phyloP scores from a whole-genome alignment of 1,140 invertebrate genomes.

The Steinernema khuongi region DNA sequence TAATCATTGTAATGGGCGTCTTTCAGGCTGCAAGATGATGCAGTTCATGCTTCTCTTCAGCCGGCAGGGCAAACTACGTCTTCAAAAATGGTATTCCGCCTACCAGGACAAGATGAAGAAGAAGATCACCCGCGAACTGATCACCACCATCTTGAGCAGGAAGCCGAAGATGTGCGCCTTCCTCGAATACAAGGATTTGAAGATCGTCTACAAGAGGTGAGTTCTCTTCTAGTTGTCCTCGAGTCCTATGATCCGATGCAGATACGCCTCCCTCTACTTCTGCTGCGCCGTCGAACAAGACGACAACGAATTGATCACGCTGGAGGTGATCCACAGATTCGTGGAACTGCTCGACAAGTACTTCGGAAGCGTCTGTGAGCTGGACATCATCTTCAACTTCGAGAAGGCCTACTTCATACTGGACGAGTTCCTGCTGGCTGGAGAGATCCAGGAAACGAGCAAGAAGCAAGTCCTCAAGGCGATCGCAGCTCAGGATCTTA shows the following conservation, averaged over 20 bases:
- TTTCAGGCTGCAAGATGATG: constrained; percentile 51
- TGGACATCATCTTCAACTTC: constrained; percentile 99
- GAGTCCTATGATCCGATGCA: constrained; percentile 59
- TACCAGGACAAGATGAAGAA: constrained; percentile 73
- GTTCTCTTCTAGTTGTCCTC: neutral
- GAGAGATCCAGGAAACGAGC: constrained; percentile 96
- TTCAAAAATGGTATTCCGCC: constrained; percentile 93
- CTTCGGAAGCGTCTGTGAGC: constrained; percentile 98
- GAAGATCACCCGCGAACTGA: constrained; percentile 92
- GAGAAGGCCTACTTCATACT: constrained; percentile 99
- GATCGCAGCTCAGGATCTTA: constrained; percentile 66
- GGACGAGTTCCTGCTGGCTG: constrained; percentile 90
- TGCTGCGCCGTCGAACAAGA: constrained; percentile 96
- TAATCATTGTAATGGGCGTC: no score
- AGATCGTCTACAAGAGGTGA: constrained; percentile 97
- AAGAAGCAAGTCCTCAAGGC: constrained; percentile 99
- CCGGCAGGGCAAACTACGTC: constrained; percentile 91
- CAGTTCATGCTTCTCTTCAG: constrained; percentile 75
- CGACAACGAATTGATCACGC: constrained; percentile 90
- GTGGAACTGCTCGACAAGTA: constrained; percentile 98
- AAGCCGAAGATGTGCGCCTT: constrained; percentile 99
- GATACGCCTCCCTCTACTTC: constrained; percentile 98
- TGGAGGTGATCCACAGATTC: constrained; percentile 97
- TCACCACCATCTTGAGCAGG: constrained; percentile 88
- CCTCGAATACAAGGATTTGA: constrained; percentile 96